Evolutionary conservation across 2,888 invertebrate genomes (phyloP).

Genomic region (Drosophila affinis): DNA sequence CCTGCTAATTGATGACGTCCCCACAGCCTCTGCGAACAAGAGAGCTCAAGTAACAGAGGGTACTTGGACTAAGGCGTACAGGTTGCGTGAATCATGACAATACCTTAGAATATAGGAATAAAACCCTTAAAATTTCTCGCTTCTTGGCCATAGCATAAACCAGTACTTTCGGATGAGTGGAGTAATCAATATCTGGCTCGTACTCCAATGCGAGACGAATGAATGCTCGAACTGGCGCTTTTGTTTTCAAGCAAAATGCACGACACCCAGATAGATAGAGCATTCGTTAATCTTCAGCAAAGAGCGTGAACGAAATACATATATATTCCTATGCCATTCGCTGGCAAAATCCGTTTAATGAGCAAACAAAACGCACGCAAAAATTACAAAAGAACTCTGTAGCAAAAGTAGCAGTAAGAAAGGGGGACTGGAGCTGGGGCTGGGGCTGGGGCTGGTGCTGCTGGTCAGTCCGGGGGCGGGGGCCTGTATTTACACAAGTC

Average conservation of each 20-base stretch:
- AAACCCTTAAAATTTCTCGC: too few species aligned
- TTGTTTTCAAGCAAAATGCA: too few species aligned
- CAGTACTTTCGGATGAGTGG: too few species aligned
- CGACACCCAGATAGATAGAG: background rate
- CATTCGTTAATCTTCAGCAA: background rate
- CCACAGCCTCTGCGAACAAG: slow-evolving; percentile 3
- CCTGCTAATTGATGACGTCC: slow-evolving; percentile 73
- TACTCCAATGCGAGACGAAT: too few species aligned
- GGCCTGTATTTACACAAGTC: slow-evolving; percentile 70
- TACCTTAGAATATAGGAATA: too few species aligned
- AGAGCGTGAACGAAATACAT: background rate
- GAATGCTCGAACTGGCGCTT: too few species aligned
- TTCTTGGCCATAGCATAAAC: too few species aligned
- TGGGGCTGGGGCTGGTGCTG: slow-evolving; percentile 6
- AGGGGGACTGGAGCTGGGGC: background rate
- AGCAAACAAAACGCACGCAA: slow-evolving; percentile 79
- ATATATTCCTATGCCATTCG: background rate
- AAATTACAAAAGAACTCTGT: slow-evolving; percentile 72
- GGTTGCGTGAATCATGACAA: background rate
- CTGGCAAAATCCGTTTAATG: slow-evolving; percentile 72
- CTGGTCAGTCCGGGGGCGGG: slow-evolving; percentile 61
- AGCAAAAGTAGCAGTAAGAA: background rate
- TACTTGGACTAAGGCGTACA: background rate
- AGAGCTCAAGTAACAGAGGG: background rate
- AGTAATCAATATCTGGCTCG: too few species aligned